Conservation (phyloP, 2,888 invertebrate species). For the Drosophila anomalata region DNA sequence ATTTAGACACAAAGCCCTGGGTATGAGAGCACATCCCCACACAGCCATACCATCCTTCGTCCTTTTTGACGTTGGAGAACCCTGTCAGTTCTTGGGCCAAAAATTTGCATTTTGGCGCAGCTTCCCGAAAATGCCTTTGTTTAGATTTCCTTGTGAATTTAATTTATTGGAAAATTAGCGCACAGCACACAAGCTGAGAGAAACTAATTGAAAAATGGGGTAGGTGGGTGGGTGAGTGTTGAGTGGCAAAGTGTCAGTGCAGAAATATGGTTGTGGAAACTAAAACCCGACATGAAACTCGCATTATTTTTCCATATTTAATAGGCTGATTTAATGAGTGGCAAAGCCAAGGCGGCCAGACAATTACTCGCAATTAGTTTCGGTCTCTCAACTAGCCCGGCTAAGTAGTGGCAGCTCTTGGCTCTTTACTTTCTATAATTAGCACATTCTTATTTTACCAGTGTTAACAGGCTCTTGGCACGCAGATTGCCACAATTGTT, state of each 20-base stretch:
- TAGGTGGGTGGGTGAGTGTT: constrained; percentile 12
- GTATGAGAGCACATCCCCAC: constrained; percentile 3
- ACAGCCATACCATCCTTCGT: neutral
- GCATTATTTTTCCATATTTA: constrained; percentile 61
- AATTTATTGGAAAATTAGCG: constrained; percentile 80
- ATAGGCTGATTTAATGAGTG: constrained; percentile 51
- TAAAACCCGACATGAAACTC: constrained; percentile 59
- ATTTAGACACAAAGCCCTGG: constrained; percentile 76
- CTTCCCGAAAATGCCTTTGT: constrained; percentile 68
- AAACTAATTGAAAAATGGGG: constrained; percentile 70
- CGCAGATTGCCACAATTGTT: constrained; percentile 43
- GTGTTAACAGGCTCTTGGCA: constrained; percentile 53
- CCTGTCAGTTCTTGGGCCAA: constrained; percentile 47
- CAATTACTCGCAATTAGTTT: constrained; percentile 65
- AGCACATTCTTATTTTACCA: constrained; percentile 60
- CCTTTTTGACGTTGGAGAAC: neutral
- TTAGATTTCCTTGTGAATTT: constrained; percentile 76
- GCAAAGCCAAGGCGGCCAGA: constrained; percentile 25
- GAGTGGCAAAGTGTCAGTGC: constrained; percentile 56
- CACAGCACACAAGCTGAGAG: constrained; percentile 61
- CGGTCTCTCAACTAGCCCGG: constrained; percentile 22
- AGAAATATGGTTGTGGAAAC: too few relatives aligned
- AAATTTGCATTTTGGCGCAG: constrained; percentile 75
- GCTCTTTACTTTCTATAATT: constrained; percentile 52
- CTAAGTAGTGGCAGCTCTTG: constrained; percentile 40